A percentile compares a stretch with the other conserved stretches of the same genome.
These are phyloP conservation scores for Lycocerus yunnanus DNA, from an alignment of 2,888 invertebrate genomes.

Conservation along the genomic window DNA sequence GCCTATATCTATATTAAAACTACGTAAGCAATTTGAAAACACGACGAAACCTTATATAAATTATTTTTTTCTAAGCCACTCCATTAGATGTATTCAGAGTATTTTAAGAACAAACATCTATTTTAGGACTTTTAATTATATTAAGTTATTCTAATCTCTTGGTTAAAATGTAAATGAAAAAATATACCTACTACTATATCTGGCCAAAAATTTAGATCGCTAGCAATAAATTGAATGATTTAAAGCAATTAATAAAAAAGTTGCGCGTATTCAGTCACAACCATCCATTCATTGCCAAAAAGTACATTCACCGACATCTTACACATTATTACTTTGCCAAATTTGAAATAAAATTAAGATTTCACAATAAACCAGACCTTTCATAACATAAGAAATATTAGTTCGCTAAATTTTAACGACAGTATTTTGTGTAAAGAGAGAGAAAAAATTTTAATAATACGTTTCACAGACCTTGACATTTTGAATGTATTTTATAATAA, in stretches of 20 bases:
- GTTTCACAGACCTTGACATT: constrained; percentile 12
- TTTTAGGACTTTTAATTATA: not conserved
- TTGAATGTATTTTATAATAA: not conserved
- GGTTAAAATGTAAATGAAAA: not conserved
- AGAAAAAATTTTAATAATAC: not conserved
- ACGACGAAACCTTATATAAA: not conserved
- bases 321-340: not conserved
- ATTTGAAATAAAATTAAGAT: not conserved
- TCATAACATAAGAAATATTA: not conserved
- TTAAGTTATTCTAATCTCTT: not conserved
- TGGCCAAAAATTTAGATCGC: not conserved
- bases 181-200: not conserved
- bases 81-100: not conserved
- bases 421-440: not conserved
- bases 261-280: too few species aligned
- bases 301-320: not conserved
- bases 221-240: too few species aligned
- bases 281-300: not conserved
- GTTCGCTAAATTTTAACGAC: not conserved
- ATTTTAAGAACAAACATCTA: not conserved
- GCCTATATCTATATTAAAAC: not conserved
- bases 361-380: not conserved
- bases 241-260: too few species aligned
- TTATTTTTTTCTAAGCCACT: not conserved
- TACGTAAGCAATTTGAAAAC: not conserved